Evolutionary conservation across 23 tunicate species (phyloP).

Genomic region (Corella eumyota): DNA sequence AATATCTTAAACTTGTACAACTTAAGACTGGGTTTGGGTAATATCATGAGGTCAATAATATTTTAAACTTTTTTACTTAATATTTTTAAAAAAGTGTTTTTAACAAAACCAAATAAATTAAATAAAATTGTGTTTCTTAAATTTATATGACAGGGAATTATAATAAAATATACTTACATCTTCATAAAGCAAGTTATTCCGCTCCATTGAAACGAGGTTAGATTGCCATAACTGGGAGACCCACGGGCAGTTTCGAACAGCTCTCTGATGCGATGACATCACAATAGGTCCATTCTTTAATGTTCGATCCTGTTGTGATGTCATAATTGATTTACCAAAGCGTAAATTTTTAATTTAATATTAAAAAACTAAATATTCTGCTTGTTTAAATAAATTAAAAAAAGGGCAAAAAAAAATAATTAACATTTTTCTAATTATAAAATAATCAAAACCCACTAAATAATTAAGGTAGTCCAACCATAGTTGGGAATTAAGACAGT

Average conservation of each 20-base stretch:
- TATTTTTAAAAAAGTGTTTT: too few relatives aligned
- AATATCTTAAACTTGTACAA: too few relatives aligned
- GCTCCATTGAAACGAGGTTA: constrained; percentile 56
- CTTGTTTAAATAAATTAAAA: too few relatives aligned
- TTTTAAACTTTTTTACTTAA: too few relatives aligned
- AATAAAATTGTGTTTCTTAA: too few relatives aligned
- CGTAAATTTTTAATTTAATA: background rate
- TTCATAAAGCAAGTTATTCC: constrained; percentile 20
- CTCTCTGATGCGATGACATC: constrained; percentile 22
- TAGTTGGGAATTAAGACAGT: constrained; percentile 61
- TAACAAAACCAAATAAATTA: too few relatives aligned
- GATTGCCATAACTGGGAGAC: constrained; percentile 35
- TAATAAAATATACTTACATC: constrained; percentile 11
- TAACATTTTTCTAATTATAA: too few relatives aligned
- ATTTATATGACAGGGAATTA: too few relatives aligned
- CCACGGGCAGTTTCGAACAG: constrained; percentile 90
- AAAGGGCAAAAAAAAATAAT: background rate
- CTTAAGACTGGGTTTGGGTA: too few relatives aligned
- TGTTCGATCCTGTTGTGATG: constrained; percentile 22
- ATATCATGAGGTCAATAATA: too few relatives aligned
- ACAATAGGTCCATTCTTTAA: constrained; percentile 40
- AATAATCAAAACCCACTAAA: constrained; percentile 26
- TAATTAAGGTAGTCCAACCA: constrained; percentile 68
- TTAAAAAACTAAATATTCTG: too few relatives aligned
- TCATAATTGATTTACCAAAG: background rate